Evolutionary conservation across 2,797 vertebrate genomes (phyloP).

Genomic region (Pelodytes ibericus): DNA sequence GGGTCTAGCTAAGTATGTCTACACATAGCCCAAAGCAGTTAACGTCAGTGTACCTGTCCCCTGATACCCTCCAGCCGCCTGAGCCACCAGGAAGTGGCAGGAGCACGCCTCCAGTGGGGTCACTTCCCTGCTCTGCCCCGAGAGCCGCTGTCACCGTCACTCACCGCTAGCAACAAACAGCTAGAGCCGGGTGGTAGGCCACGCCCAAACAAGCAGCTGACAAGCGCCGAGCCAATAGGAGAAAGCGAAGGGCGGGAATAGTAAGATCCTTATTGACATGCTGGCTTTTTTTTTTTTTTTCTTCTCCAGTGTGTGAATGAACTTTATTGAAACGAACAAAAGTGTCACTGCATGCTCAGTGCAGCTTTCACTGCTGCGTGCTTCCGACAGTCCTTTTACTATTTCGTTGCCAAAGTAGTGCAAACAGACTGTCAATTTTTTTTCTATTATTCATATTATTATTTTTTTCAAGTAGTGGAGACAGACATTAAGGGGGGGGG

Average conservation of each 20-base stretch:
- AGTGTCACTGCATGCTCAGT: too few relatives aligned
- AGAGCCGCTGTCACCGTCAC: conserved; percentile 37
- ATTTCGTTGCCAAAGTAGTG: too few relatives aligned
- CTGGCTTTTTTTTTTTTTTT: not conserved
- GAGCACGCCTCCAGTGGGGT: not conserved
- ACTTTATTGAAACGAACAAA: too few relatives aligned
- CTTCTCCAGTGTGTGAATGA: not conserved
- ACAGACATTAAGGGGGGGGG: too few relatives aligned
- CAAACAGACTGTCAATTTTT: too few relatives aligned
- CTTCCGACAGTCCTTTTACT: too few relatives aligned
- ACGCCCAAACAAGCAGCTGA: conserved; percentile 6
- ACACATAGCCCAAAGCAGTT: not conserved
- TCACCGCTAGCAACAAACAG: conserved; percentile 14
- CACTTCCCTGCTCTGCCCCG: conserved; percentile 30
- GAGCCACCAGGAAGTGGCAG: not conserved
- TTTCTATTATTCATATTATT: too few relatives aligned
- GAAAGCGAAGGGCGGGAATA: not conserved
- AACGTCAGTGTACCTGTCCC: conserved; percentile 22
- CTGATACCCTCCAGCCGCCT: conserved; percentile 3
- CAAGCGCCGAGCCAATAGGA: not conserved
- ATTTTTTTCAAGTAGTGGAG: too few relatives aligned
- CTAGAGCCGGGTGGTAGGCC: conserved; percentile 5
- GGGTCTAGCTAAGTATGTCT: too few relatives aligned
- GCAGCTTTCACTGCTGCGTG: too few relatives aligned
- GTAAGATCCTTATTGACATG: not conserved